phyloP scores from a whole-genome alignment of 2,888 invertebrate genomes.

The Alsophila aescularia region DNA sequence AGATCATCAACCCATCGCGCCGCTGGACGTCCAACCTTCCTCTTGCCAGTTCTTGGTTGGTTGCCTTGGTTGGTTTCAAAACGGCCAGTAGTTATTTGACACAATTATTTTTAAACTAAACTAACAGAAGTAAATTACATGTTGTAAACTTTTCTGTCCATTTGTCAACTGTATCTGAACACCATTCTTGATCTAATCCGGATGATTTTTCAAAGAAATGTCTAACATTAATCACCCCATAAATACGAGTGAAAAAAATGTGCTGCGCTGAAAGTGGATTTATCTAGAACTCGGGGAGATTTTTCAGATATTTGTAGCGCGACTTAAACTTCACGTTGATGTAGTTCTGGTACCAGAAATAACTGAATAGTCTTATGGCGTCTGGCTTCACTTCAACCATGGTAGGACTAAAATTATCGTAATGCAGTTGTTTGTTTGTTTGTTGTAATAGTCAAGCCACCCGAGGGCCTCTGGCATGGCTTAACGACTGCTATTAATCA shows the following conservation, averaged over 20 bases:
- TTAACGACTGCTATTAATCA: no score
- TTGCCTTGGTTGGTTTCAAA: neutral
- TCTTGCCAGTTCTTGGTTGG: no score
- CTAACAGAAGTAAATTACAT: neutral
- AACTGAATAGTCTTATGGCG: no score
- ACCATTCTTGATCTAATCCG: constrained; percentile 5
- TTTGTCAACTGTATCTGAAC: constrained; percentile 1
- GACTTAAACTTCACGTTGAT: no score
- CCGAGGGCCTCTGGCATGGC: no score
- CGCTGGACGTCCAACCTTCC: no score
- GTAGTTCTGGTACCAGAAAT: no score
- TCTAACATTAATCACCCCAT: constrained; percentile 18
- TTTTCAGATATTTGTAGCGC: neutral
- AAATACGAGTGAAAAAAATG: constrained; percentile 3
- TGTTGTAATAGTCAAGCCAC: no score
- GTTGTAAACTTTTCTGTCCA: neutral
- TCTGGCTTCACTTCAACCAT: no score
- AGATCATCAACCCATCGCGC: no score
- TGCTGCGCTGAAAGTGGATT: neutral
- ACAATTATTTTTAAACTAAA: neutral
- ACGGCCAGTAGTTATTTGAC: neutral
- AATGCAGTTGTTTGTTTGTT: no score
- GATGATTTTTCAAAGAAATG: constrained; percentile 10
- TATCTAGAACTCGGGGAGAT: constrained; percentile 1
- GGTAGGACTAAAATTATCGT: no score